Evolutionary conservation across 2,888 invertebrate species (phyloP), one percentile per base, ranked within the genome.

Genomic region (Cryptocephalus primarius): DNA sequence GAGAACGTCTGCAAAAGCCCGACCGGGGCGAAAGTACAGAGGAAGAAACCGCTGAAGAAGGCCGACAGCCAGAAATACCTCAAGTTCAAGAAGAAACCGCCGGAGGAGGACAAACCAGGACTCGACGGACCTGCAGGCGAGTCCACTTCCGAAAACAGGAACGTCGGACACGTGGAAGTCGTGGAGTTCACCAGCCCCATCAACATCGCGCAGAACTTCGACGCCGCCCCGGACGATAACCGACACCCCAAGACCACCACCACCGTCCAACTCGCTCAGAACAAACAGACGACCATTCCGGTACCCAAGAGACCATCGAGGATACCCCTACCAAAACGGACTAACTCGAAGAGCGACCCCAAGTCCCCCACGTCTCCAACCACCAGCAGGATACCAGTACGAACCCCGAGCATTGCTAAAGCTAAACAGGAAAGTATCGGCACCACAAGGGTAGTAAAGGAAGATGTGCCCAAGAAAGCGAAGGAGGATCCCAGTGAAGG

Each of bases 311-410:
- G 59, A 48, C 63, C 62, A 4, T 70, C 70, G 1, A 66, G 56
- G 56, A 70, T 70, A 44, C 69, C 69, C 40, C 57, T 70, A 47
- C 64, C 61, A 1, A 55, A 64, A 38, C 66, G 66, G 54, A 59
- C 65, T 2, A 47, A 61, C 33, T 56, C 61, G 11, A 64, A 63
- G 46, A 54, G 52, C 44, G 64, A 63, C 47, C 40, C 52, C 11
- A 61, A 62, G 47, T 56, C 59, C 4, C 59, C 59, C 36, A 57
- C 58, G 34, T 48, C 54, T n/a, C 43, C 43, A 33, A 40, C 47
- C 13, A 38, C 33, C 31, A 66, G 66, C 51, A 66, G 61, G 60
- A 67, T 67, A 45, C 68, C 66, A 8, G 48, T 67, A 10, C 62
- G 60, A 56, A 47, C 51, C 9, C 36, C 42, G 6, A 44, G 4